Evolutionary conservation across 2,797 vertebrate genomes (phyloP).

Genomic region (Pempheris klunzingeri): DNA sequence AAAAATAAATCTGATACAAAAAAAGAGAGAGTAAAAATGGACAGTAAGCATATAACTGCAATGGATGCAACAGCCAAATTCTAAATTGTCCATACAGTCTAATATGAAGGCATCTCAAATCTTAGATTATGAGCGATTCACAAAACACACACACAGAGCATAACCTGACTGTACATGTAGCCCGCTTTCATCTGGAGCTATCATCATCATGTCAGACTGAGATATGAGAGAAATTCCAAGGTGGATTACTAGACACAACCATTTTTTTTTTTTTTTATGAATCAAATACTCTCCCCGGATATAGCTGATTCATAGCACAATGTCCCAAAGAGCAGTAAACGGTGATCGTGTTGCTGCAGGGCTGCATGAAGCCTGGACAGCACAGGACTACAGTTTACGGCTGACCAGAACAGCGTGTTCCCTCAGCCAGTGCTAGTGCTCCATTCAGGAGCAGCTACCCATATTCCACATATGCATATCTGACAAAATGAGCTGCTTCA

Average conservation of each 20-base stretch:
- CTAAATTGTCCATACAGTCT: neutral
- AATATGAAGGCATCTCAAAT: no score
- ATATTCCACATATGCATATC: conserved; percentile 31
- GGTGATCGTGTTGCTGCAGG: conserved; percentile 12
- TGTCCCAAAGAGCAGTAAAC: conserved; percentile 1
- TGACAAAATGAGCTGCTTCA: conserved; percentile 29
- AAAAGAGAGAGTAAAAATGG: neutral
- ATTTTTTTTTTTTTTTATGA: conserved; percentile 12
- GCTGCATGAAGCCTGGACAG: conserved; percentile 14
- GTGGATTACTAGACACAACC: neutral
- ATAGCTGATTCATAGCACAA: neutral
- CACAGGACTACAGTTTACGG: conserved; percentile 18
- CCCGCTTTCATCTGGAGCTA: neutral
- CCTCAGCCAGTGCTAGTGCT: conserved; percentile 19
- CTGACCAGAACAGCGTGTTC: conserved; percentile 64
- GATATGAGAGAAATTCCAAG: neutral
- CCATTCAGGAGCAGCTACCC: conserved; percentile 37
- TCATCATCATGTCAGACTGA: neutral
- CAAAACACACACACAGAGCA: neutral
- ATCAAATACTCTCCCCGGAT: neutral
- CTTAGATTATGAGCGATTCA: neutral
- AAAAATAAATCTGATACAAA: neutral
- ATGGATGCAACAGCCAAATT: neutral
- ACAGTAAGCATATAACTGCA: neutral
- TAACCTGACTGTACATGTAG: neutral